Evolutionary conservation across 1,140 invertebrate genomes (phyloP).

Genomic region (Drosophila sp.): DNA sequence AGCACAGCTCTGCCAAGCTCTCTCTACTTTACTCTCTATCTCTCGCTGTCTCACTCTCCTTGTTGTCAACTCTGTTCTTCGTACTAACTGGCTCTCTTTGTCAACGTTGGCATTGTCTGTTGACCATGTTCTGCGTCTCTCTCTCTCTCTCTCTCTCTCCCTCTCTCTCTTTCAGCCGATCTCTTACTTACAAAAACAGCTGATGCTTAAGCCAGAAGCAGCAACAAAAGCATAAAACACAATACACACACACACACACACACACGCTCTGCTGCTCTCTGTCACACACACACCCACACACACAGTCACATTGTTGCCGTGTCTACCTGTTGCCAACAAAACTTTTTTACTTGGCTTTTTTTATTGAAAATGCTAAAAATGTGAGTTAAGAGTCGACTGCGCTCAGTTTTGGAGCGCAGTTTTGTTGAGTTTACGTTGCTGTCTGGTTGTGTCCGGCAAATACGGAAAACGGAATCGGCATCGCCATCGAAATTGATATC

Average conservation of each 20-base stretch:
- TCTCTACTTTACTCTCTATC: not conserved
- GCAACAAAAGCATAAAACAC: constrained; percentile 38
- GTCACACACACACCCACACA: constrained; percentile 1
- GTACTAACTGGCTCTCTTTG: not conserved
- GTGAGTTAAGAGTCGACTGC: constrained; percentile 66
- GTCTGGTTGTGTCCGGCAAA: constrained; percentile 59
- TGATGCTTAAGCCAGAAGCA: constrained; percentile 31
- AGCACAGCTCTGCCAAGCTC: constrained; percentile 7
- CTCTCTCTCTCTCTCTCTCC: not conserved
- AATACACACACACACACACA: constrained; percentile 1
- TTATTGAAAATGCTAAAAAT: constrained; percentile 28
- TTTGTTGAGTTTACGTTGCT: constrained; percentile 67
- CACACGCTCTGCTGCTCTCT: not conserved
- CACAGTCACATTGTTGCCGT: constrained; percentile 12
- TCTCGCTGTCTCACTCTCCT: constrained; percentile 1
- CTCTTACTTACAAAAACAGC: constrained; percentile 38
- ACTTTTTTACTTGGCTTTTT: constrained; percentile 39
- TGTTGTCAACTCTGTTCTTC: not conserved
- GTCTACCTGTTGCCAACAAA: constrained; percentile 74
- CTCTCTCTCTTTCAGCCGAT: constrained; percentile 16
- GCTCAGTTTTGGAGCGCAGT: constrained; percentile 66
- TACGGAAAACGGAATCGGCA: constrained; percentile 38
- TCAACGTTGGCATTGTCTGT: constrained; percentile 1
- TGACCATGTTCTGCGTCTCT: constrained; percentile 3
- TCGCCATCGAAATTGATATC: constrained; percentile 5